These are phyloP conservation scores for Prochilodus magdalenae DNA, from an alignment of 2,113 vertebrate genomes.

Conservation along the genomic window DNA sequence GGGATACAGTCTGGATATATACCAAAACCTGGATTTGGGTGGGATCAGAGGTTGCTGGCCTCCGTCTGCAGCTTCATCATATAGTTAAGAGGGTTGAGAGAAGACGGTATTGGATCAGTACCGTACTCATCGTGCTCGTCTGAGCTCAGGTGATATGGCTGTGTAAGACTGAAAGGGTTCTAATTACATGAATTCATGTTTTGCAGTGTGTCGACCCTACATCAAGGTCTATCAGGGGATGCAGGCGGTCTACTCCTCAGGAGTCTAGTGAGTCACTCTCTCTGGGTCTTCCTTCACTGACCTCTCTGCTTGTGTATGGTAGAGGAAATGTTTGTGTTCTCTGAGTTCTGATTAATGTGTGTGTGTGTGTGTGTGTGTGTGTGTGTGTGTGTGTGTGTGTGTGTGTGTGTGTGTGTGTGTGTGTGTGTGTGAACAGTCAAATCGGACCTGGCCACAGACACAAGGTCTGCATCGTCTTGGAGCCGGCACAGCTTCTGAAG, in stretches of 20 bases:
- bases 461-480: conserved; percentile 83
- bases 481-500: conserved; percentile 93
- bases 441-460: conserved; percentile 82
- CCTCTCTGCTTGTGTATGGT: not conserved
- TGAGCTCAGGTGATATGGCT: no score
- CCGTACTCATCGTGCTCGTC: no score
- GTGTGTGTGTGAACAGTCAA: conserved; percentile 71
- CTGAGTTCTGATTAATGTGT: not conserved
- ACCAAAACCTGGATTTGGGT: no score
- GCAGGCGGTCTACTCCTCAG: conserved; percentile 92
- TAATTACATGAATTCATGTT: conserved; percentile 26
- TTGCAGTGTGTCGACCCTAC: conserved; percentile 87
- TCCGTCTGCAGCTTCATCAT: no score
- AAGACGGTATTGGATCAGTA: no score
- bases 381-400: no score
- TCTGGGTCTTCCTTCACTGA: not conserved
- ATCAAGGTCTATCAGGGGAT: conserved; percentile 95
- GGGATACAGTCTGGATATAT: no score
- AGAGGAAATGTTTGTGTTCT: not conserved
- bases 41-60: no score
- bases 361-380: no score
- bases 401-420: not conserved
- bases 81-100: no score
- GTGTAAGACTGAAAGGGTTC: no score
- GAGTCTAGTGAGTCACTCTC: conserved; percentile 88